Percentiles rank a stretch among this genome's conserved stretches.
Conservation (phyloP, 2,113 vertebrate genomes). For the Blennius ocellaris region DNA sequence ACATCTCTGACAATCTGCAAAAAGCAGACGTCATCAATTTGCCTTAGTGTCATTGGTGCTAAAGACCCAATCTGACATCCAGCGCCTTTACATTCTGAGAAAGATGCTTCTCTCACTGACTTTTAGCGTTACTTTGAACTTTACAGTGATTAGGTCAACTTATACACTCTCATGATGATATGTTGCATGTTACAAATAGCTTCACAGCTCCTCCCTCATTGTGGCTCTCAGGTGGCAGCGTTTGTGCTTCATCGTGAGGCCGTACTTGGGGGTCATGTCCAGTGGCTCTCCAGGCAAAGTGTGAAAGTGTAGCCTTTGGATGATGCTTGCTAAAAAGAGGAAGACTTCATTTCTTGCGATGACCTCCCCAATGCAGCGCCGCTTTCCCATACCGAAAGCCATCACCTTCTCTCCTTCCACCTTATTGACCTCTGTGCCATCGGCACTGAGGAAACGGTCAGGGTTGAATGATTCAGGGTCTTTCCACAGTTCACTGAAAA, state of each 20-base stretch:
- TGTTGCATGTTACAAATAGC: neutral
- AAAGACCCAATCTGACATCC: constrained; percentile 16
- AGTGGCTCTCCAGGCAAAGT: constrained; percentile 71
- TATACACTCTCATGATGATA: constrained; percentile 9
- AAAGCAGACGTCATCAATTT: constrained; percentile 12
- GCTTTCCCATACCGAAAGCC: constrained; percentile 89
- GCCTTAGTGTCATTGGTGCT: constrained; percentile 25
- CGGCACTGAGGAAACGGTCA: constrained; percentile 85
- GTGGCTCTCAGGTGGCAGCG: constrained; percentile 82
- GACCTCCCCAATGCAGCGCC: constrained; percentile 90
- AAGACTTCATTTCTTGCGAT: constrained; percentile 90
- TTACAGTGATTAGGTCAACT: constrained; percentile 21
- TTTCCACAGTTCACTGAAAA: constrained; percentile 88
- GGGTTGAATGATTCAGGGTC: constrained; percentile 89
- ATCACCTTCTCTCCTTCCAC: constrained; percentile 85
- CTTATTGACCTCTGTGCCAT: constrained; percentile 81
- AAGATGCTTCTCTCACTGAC: constrained; percentile 31
- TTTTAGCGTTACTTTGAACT: constrained; percentile 14
- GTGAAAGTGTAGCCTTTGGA: constrained; percentile 88
- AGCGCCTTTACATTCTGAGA: constrained; percentile 42
- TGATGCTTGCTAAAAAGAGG: constrained; percentile 89
- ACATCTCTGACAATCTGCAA: constrained; percentile 31
- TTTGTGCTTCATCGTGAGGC: constrained; percentile 92
- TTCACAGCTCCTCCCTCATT: constrained; percentile 53
- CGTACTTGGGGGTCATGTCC: constrained; percentile 90